These are phyloP conservation scores for Chaetogeoica ovagalla DNA, from an alignment of 2,888 invertebrate species.

Conservation along the genomic window DNA sequence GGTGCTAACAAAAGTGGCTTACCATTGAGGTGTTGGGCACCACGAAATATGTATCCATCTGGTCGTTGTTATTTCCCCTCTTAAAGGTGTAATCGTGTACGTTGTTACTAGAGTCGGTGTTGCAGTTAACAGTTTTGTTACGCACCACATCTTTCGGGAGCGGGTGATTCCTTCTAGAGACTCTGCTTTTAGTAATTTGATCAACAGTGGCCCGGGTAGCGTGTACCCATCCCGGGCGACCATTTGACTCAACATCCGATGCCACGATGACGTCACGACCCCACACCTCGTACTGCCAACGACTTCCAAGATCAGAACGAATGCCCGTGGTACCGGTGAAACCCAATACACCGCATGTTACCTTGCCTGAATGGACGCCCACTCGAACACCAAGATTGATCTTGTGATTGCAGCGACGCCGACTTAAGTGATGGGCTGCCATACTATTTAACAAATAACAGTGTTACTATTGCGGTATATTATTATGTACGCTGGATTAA, in stretches of 20 bases:
- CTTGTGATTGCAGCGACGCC: not conserved
- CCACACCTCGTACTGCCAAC: constrained; percentile 93
- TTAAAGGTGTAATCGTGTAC: constrained; percentile 18
- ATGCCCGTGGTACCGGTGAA: constrained; percentile 66
- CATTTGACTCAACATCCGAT: constrained; percentile 88
- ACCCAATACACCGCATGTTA: constrained; percentile 86
- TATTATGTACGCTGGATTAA: not conserved
- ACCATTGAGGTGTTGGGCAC: not conserved
- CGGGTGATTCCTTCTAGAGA: not conserved
- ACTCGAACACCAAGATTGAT: constrained; percentile 89
- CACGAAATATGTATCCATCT: constrained; percentile 35
- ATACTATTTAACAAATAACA: constrained; percentile 10
- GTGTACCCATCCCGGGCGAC: constrained; percentile 66
- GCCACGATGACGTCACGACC: constrained; percentile 89
- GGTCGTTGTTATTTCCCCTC: not conserved
- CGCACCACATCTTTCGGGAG: not conserved
- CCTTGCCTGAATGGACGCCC: constrained; percentile 88
- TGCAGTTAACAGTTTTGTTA: not conserved
- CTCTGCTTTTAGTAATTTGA: not conserved
- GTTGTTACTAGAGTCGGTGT: not conserved
- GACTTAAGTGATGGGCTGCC: constrained; percentile 8
- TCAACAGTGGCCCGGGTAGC: constrained; percentile 11
- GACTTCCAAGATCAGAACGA: not conserved
- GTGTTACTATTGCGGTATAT: not conserved
- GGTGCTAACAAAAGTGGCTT: not conserved